A percentile compares a stretch with the other conserved stretches of the same genome.
These are phyloP conservation scores for Aplysia californica DNA, from an alignment of 1,140 invertebrate species.

Conservation along the genomic window DNA sequence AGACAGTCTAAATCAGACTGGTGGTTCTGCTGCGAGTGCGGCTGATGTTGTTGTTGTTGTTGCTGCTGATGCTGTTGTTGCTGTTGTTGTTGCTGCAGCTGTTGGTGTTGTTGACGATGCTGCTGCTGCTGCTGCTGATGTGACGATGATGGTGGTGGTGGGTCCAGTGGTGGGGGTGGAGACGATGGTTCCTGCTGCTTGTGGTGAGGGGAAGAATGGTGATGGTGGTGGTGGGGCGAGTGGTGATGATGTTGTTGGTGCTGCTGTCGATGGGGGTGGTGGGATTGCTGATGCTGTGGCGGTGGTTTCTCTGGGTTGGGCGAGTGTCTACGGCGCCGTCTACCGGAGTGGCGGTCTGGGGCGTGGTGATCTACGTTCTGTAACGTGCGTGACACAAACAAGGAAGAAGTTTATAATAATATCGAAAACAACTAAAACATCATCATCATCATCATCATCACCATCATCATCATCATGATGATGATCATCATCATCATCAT, in stretches of 20 bases:
- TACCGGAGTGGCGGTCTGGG: background rate
- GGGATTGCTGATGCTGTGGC: background rate
- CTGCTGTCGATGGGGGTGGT: background rate
- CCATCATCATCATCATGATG: too few relatives aligned
- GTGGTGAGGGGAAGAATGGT: background rate
- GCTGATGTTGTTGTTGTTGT: background rate
- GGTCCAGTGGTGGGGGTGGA: conserved; percentile 2
- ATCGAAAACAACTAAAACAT: too few relatives aligned
- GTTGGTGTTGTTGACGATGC: background rate
- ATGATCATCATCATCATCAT: too few relatives aligned
- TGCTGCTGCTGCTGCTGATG: background rate
- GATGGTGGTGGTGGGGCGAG: background rate
- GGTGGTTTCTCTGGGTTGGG: background rate
- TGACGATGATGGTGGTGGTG: background rate
- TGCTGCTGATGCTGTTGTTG: background rate
- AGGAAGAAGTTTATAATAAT: too few relatives aligned
- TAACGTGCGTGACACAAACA: too few relatives aligned
- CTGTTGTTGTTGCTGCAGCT: conserved; percentile 25
- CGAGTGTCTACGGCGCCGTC: conserved; percentile 17
- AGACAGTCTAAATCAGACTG: background rate
- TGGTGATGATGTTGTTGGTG: conserved; percentile 13
- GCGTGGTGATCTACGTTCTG: background rate
- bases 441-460: too few relatives aligned
- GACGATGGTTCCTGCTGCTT: background rate
- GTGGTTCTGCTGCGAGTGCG: background rate